These are phyloP conservation scores for Picathartes gymnocephalus DNA, from an alignment of 2,113 vertebrate species.

Conservation along the genomic window DNA sequence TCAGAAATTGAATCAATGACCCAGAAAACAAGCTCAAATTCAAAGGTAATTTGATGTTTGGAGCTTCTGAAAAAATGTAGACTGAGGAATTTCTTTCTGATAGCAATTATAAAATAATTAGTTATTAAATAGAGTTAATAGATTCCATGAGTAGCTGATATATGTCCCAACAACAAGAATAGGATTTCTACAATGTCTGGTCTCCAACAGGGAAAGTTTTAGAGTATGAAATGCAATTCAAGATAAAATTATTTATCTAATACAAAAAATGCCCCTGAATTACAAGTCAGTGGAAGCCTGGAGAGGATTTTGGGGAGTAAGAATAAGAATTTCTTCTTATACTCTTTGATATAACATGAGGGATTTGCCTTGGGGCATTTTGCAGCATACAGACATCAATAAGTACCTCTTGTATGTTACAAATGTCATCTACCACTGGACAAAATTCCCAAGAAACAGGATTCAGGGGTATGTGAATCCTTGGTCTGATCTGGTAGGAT, in stretches of 20 bases:
- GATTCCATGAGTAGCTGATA: background rate
- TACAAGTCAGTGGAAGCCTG: background rate
- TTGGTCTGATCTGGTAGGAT: background rate
- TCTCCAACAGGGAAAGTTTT: background rate
- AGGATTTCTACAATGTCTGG: background rate
- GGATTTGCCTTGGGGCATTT: background rate
- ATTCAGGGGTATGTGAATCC: background rate
- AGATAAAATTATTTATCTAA: background rate
- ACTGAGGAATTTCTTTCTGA: background rate
- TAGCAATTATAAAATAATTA: background rate
- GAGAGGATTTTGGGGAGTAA: background rate
- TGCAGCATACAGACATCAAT: background rate
- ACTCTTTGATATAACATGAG: background rate
- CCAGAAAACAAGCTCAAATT: constrained; percentile 44
- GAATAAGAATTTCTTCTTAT: background rate
- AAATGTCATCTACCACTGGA: background rate
- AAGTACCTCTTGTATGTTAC: background rate
- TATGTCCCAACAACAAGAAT: background rate
- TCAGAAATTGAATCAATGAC: background rate
- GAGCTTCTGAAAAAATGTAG: constrained; percentile 2
- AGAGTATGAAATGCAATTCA: background rate
- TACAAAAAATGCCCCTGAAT: background rate
- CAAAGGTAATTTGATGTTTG: background rate
- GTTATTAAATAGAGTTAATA: background rate
- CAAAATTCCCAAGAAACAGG: background rate